A percentile compares a stretch with the other conserved stretches of the same genome.
phyloP scores from a whole-genome alignment of 2,888 invertebrate species.

The Ophion ellenae region DNA sequence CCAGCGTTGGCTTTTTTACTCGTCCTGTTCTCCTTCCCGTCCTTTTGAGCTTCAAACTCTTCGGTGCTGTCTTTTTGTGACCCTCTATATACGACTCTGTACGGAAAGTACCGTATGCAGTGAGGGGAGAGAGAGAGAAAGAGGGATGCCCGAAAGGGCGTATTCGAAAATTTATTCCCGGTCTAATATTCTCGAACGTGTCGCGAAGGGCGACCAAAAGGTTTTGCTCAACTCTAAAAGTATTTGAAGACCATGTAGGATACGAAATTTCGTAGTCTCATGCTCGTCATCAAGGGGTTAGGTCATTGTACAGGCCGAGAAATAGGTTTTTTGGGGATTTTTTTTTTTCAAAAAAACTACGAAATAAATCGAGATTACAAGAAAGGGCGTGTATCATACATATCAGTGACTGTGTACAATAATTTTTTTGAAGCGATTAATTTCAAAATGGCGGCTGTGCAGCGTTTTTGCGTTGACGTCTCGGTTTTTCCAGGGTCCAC shows the following conservation, averaged over 20 bases:
- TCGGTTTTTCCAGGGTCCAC: too few species aligned
- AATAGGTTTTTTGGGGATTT: too few species aligned
- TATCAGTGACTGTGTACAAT: too few species aligned
- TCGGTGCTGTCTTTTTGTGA: constrained; percentile 1
- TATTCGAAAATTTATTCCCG: constrained; percentile 66
- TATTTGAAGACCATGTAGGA: not conserved
- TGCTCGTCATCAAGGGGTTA: too few species aligned
- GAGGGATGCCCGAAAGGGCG: constrained; percentile 51
- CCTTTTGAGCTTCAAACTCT: constrained; percentile 45
- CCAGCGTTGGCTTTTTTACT: constrained; percentile 46
- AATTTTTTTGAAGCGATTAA: too few species aligned
- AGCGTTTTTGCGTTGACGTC: too few species aligned
- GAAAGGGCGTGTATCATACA: too few species aligned
- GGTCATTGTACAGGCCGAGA: too few species aligned
- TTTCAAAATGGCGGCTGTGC: too few species aligned
- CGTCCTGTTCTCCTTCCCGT: constrained; percentile 31
- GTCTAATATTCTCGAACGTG: constrained; percentile 63
- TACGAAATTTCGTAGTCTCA: not conserved
- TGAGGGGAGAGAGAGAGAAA: not conserved
- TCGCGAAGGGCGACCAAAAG: constrained; percentile 35
- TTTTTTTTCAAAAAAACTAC: too few species aligned
- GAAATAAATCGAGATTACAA: too few species aligned
- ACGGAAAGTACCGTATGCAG: constrained; percentile 40
- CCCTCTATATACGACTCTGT: constrained; percentile 18
- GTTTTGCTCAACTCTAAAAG: constrained; percentile 9